Evolutionary conservation across 1,140 invertebrate species (phyloP).

Genomic region (Scaptomyza graminum): DNA sequence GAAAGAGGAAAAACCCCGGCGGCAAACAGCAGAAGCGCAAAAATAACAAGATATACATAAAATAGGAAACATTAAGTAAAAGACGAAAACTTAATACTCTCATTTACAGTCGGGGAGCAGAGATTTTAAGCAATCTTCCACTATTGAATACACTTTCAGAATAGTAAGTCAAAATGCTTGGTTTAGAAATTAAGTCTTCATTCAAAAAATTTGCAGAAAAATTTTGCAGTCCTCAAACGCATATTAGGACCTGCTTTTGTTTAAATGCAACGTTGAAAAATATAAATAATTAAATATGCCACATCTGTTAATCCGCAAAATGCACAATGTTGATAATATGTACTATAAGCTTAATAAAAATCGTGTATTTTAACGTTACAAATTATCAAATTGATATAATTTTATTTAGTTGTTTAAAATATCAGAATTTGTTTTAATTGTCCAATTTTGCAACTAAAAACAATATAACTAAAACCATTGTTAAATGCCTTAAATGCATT

Average conservation of each 20-base stretch:
- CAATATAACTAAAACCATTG: conserved; percentile 2
- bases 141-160: not conserved
- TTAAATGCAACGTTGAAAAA: not conserved
- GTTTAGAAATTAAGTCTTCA: too few species aligned
- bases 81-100: conserved; percentile 19
- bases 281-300: not conserved
- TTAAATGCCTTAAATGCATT: conserved; percentile 7
- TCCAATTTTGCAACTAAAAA: not conserved
- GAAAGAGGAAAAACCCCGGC: not conserved
- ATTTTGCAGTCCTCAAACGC: too few species aligned
- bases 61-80: not conserved
- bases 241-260: too few species aligned
- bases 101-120: not conserved
- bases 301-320: not conserved
- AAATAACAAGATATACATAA: conserved; percentile 23
- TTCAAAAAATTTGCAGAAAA: too few species aligned
- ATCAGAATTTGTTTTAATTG: conserved; percentile 12
- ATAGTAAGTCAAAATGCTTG: too few species aligned
- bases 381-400: conserved; percentile 1
- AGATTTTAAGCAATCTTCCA: not conserved
- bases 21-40: conserved; percentile 21
- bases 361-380: conserved; percentile 1
- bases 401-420: not conserved
- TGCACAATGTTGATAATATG: not conserved
- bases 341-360: conserved; percentile 3